Evolutionary conservation across 2,797 vertebrate genomes (phyloP), one percentile per base, ranked within the genome.

Genomic region (Acanthopagrus latus): DNA sequence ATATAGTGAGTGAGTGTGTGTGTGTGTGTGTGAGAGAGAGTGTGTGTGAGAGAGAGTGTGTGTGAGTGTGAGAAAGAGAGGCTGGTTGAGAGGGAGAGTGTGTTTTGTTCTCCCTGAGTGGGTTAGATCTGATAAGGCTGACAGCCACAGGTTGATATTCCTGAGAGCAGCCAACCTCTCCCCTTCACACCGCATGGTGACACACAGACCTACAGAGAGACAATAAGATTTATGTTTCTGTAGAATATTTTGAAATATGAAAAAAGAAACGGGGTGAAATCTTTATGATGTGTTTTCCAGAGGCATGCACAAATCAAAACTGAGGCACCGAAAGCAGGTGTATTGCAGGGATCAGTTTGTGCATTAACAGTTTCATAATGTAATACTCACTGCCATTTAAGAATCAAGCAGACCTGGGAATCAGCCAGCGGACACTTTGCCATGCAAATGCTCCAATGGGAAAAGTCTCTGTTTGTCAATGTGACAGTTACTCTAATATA

Each of bases 111-210:
- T 88, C 82, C 86, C 80, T 85, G 88, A 93, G 76, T 87, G 86
- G 77, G 71, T 88, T 76, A 81, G 89, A 94, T 94, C 92, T 93
- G 93, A 94, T 94, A 93, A 94, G 74, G 74, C 74, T 90, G 90
- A 94, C 87, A 92, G 88, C 85, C 88, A 90, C 85, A 88, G 89
- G 92, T 92, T 90, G 91, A 92, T 89, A 89, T 90, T 92, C 91
- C 91, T 94, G 93, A 92, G 92, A 94, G 91, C 89, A 93, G 88
- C 79, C 85, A 77, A 79, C 70, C 75, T 90, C 78, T 86, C 70
- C 80, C 50, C 87, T 94, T 94, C 93, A 92, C 93, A 93, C 84
- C 27, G 7, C 47, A 48, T n/a, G 76, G 50, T 81, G 71, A 84
- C 75, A 86, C 79, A 88, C 74, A 84, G 50, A 73, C 87, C 75